phyloP scores from a whole-genome alignment of 2,888 invertebrate genomes.

The Fragum fragum region DNA sequence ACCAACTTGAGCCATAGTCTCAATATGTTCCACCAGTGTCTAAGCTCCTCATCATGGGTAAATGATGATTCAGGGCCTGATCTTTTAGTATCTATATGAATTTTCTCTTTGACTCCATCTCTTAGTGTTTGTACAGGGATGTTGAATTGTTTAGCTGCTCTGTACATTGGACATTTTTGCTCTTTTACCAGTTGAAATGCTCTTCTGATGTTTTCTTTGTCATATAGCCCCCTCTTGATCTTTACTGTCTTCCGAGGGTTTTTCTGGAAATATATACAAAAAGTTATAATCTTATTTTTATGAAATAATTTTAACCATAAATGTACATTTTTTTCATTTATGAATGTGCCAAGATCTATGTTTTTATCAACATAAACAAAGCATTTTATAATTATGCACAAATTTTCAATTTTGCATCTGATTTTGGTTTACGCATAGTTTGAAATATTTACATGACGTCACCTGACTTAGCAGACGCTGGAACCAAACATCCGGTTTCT shows the following conservation, averaged over 20 bases:
- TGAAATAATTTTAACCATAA: too few relatives aligned
- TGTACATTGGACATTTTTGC: background rate
- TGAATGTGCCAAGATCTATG: too few relatives aligned
- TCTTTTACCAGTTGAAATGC: background rate
- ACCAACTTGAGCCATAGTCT: slow-evolving; percentile 22
- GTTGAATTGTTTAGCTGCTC: background rate
- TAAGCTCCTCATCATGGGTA: slow-evolving; percentile 18
- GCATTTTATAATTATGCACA: too few relatives aligned
- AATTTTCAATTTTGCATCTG: too few relatives aligned
- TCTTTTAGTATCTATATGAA: background rate
- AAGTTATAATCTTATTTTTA: too few relatives aligned
- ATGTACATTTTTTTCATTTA: too few relatives aligned
- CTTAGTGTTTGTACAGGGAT: background rate
- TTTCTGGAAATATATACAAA: too few relatives aligned
- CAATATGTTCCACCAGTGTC: slow-evolving; percentile 29
- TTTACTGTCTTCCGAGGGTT: background rate
- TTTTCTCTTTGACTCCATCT: background rate
- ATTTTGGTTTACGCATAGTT: too few relatives aligned
- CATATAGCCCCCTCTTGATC: background rate
- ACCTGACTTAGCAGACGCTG: too few relatives aligned
- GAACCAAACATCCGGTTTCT: too few relatives aligned
- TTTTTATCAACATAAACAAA: too few relatives aligned
- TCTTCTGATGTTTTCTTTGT: background rate
- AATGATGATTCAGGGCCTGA: background rate
- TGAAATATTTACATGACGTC: too few relatives aligned